Evolutionary conservation across 2,113 vertebrate species (phyloP).

Genomic region (Sinocyclocheilus grahami): DNA sequence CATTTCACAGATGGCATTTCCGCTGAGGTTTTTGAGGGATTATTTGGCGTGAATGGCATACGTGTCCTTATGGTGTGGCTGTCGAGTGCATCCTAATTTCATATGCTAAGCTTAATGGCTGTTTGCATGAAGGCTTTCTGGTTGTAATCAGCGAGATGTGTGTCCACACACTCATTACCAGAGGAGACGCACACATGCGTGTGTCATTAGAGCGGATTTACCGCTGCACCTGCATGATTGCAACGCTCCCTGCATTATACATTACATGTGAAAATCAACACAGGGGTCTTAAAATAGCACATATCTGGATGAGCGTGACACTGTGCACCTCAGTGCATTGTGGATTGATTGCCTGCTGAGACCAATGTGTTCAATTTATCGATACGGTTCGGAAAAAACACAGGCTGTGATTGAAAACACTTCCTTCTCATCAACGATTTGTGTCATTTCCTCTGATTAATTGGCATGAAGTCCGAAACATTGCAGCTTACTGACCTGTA

Average conservation of each 20-base stretch:
- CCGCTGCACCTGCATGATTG: background rate
- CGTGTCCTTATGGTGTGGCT: background rate
- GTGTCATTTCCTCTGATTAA: background rate
- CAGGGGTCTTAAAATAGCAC: background rate
- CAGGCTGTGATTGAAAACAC: too few relatives aligned
- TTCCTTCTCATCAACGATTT: background rate
- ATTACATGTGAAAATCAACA: slow-evolving; percentile 2
- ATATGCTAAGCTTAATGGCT: background rate
- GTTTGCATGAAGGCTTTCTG: background rate
- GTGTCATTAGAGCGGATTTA: slow-evolving; percentile 20
- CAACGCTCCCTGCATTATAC: slow-evolving; percentile 10
- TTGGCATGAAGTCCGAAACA: background rate
- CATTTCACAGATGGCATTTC: background rate
- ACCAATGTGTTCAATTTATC: background rate
- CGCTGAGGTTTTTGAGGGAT: slow-evolving; percentile 27
- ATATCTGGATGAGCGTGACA: background rate
- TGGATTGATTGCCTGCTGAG: background rate
- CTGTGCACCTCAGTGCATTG: background rate
- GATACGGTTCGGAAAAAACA: background rate
- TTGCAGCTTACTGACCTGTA: background rate
- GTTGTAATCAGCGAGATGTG: background rate
- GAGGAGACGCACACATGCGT: background rate
- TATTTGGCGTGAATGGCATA: slow-evolving; percentile 15
- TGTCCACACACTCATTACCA: too few relatives aligned
- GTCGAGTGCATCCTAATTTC: background rate